Base-by-base conservation (phyloP, 1,140 invertebrate species). In the Delia radicum region DNA sequence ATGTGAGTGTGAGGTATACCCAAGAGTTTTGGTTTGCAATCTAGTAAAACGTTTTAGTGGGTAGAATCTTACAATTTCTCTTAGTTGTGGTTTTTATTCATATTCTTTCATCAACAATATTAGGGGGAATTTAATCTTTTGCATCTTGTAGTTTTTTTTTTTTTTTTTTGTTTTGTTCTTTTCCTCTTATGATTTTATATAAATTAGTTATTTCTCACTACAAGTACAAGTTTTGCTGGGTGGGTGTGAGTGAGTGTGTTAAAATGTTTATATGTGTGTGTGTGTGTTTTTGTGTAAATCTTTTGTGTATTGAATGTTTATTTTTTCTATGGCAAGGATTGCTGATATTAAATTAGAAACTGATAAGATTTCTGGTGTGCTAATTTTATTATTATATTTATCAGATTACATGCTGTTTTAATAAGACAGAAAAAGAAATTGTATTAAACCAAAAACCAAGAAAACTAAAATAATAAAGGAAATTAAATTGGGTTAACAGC, bases 311-410 rank as follows among this genome's bases (percentile, higher is more conserved):
- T 55, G 48, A 55, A 55, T 55, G 18, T 55, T 21, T 55, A 24
- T 55, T 55, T n/a, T 48, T 55, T 1, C 1, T 21, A 55, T 55
- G 48, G 21, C 18, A 48, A 55, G 48, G 48, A 21, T 55, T 21
- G 48, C n/a, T 69, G 33, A 31, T 21, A 69, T 33, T 69, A 69
- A 33, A 69, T 69, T 69, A 69, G 65, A 69, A 69, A 69, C 29
- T 33, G 65, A 69, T 69, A 69, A 69, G 65, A 69, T 69, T 69
- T 69, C 15, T 29, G 8, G 8, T 15, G 18, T 69, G 65, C 65
- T 69, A 69, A 69, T 69, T 69, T 69, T 69, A 69, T 69, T 69
- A 69, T 69, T 69, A 69, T 33, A 33, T 69, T 69, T 69, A 69
- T 69, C 65, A 33, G 65, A 69, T 69, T 69, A 69, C 31, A 31